Evolutionary conservation across 2,113 vertebrate species (phyloP).

Genomic region (Callorhinus ursinus): DNA sequence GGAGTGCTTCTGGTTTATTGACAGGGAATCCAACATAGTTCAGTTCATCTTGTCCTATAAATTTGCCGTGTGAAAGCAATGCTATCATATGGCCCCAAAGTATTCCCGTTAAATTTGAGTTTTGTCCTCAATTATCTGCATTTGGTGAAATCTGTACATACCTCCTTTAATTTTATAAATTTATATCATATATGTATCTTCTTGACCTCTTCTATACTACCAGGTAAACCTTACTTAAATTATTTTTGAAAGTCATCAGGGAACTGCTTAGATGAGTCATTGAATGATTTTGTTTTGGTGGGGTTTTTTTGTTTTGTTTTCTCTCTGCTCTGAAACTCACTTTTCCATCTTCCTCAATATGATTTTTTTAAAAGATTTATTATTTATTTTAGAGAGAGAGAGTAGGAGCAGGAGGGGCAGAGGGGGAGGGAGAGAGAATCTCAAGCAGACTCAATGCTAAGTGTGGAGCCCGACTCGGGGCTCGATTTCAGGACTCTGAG

Average conservation of each 20-base stretch:
- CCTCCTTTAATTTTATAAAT: background rate
- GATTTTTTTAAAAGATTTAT: background rate
- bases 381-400: background rate
- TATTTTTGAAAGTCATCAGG: background rate
- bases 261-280: background rate
- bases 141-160: constrained; percentile 10
- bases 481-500: background rate
- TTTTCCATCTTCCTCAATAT: background rate
- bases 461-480: background rate
- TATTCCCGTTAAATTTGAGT: constrained; percentile 46
- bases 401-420: too few relatives aligned
- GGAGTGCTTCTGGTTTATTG: constrained; percentile 13
- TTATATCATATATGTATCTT: background rate
- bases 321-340: background rate
- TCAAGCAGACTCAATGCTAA: background rate
- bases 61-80: constrained; percentile 1
- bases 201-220: background rate
- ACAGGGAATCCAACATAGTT: background rate
- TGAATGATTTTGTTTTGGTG: constrained; percentile 38
- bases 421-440: background rate
- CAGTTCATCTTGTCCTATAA: background rate
- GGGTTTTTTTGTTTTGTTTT: background rate
- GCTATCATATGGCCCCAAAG: background rate
- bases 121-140: background rate
- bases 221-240: background rate